Base-by-base conservation (phyloP, 2,888 invertebrate species). In the Gandaritis pyraliata region DNA sequence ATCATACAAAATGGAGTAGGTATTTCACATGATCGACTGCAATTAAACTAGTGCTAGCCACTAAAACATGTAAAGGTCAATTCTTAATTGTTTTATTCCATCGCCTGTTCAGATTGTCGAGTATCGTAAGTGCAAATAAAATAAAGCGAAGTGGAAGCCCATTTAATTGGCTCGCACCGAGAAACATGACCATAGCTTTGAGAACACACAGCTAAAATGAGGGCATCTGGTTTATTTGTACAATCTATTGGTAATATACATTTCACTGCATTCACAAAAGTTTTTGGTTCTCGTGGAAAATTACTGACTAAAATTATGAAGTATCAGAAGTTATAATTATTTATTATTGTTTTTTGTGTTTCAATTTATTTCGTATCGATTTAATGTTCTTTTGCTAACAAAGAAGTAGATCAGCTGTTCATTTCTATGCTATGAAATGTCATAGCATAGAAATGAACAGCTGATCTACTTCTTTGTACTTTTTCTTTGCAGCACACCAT, bases 101-200 rank as follows among this genome's bases (percentile, higher is more conserved):
- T 68, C 70, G 73, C 69, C 57, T 64, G 68, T 68, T 67, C 66
- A 67, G 68, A 72, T 75, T 69, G 74, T 72, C 67, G 72, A 76
- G 74, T 70, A 78, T 80, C 70, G 74, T 75, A 73, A 79, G 73
- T 74, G 73, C 73, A 80, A 80, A 82, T 70, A 81, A 81, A 83
- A 77, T 72, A 80, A 81, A 81, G 74, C 43, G 58, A 69, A 66
- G 74, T 75, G 74, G 70, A 69, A 73, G 74, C 73, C 71, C 64
- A 74, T 84, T 86, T 86, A 86, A 86, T 85, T 86, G 86, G 86
- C 84, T 75, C 72, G 72, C 72, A 76, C 73, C 76, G 71, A 55
- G 66, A 64, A 54, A 68, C 68, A 68, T 66, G 66, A 57, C 58
- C 61, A 62, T 36, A 49, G 64, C 63, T 65, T 65, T 65, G 39